Base-by-base conservation (phyloP, 2,888 invertebrate species). In the Cataglyphis cursor region DNA sequence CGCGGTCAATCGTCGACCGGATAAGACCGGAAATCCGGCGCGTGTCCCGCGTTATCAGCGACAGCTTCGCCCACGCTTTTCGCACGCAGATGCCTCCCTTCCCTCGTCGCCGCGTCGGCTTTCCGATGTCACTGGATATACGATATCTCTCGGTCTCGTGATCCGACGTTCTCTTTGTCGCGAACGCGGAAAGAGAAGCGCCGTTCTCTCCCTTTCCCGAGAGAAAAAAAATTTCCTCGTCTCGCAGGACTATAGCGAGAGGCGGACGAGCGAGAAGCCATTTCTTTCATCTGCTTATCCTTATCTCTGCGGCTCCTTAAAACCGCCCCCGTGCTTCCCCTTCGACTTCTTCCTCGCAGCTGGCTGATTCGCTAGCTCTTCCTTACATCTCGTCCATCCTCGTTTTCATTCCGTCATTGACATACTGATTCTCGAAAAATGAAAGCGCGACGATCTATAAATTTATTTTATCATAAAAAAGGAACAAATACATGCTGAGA, bases 21-120 rank as follows among this genome's bases (percentile, higher is more conserved):
- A 89, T 89, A 90, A 86, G 85, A 76, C 85, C 86, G 92, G 92
- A 92, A 89, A 89, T 92, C 92, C 92, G 91, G 90, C 84, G 85
- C 85, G 84, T 90, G 89, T 88, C 88, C 74, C 80, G 28, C 72
- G 82, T 59, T 91, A 91, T 89, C 91, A 83, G 74, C 75, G 64
- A 62, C 66, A 73, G 59, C 74, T 76, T 65, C 85, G 51, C 86
- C 90, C 85, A 90, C 91, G 87, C 90, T 74, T 80, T 72, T 61
- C 81, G 66, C 80, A 44, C 44, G 21, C 51, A 59, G 57, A 66
- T 28, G 31, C 15, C 28, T 51, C 54, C 38, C 48, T 68, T 57
- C 66, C 12, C 66, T 48, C 64, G 6, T 44, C 57, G 24, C 59
- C 66, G 48, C 48, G n/a, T 4, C 64, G 28, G 54, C 64, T 76